phyloP scores from a whole-genome alignment of 2,888 invertebrate genomes.

The Mycalesis mineus region DNA sequence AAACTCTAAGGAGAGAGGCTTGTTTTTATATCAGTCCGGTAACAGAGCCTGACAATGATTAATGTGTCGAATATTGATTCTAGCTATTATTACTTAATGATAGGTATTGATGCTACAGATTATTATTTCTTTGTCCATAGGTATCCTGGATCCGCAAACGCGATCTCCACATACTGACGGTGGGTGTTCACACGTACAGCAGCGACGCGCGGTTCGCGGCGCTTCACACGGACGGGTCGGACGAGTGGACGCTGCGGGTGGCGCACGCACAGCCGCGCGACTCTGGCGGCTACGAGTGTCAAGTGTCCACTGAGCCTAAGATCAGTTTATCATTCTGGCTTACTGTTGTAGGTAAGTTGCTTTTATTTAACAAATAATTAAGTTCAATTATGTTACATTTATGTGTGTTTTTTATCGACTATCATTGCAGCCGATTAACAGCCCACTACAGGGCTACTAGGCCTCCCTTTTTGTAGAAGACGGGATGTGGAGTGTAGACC shows the following conservation, averaged over 20 bases:
- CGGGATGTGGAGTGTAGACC: too few relatives aligned
- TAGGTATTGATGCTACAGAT: too few relatives aligned
- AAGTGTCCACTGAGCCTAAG: constrained; percentile 95
- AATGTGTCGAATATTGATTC: too few relatives aligned
- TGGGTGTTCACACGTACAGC: constrained; percentile 82
- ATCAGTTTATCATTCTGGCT: constrained; percentile 87
- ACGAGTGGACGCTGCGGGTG: constrained; percentile 80
- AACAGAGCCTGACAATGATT: too few relatives aligned
- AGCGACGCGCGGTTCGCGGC: constrained; percentile 83
- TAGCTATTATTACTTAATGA: too few relatives aligned
- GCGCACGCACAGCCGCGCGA: constrained; percentile 85
- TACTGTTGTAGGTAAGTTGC: constrained; percentile 85
- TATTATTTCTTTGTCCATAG: constrained; percentile 69
- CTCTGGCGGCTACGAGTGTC: constrained; percentile 94
- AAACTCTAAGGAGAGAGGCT: too few relatives aligned
- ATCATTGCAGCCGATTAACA: too few relatives aligned
- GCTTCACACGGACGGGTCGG: constrained; percentile 80
- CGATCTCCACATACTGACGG: constrained; percentile 85
- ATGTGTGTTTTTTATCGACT: neutral
- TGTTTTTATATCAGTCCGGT: too few relatives aligned
- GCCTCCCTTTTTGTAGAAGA: too few relatives aligned
- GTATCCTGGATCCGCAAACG: constrained; percentile 93
- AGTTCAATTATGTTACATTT: too few relatives aligned
- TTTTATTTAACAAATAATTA: too few relatives aligned
- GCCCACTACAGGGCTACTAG: too few relatives aligned